Percentiles rank a stretch among this genome's conserved stretches.
These are phyloP conservation scores for Octomys mimax DNA, from an alignment of 2,797 vertebrate genomes.

Conservation along the genomic window DNA sequence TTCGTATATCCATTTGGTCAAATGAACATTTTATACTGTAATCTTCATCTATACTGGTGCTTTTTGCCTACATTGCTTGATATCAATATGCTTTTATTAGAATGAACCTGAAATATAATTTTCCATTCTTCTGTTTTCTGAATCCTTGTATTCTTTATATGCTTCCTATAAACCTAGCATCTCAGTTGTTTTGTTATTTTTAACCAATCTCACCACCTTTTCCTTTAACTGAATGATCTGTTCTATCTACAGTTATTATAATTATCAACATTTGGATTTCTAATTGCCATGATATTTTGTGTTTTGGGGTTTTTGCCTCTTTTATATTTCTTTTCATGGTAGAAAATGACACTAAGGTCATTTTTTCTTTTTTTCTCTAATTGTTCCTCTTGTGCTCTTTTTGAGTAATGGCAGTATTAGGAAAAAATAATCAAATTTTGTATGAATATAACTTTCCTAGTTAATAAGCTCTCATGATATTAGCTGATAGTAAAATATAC, in stretches of 20 bases:
- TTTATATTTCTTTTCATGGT: background rate
- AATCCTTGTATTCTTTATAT: slow-evolving; percentile 13
- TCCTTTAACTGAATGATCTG: slow-evolving; percentile 40
- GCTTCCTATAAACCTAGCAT: background rate
- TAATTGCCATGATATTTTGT: background rate
- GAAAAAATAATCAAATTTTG: slow-evolving; percentile 72
- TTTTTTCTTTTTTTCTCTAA: background rate
- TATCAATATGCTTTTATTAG: slow-evolving; percentile 30
- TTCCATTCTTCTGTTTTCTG: slow-evolving; percentile 8
- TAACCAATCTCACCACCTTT: slow-evolving; percentile 6
- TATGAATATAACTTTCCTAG: slow-evolving; percentile 41
- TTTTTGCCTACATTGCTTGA: slow-evolving; percentile 30
- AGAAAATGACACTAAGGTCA: background rate
- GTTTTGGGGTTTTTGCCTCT: background rate
- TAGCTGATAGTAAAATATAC: slow-evolving; percentile 56
- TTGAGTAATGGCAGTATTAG: slow-evolving; percentile 55
- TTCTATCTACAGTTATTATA: slow-evolving; percentile 58
- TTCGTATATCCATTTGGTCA: background rate
- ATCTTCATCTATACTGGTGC: background rate
- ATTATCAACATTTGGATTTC: slow-evolving; percentile 36
- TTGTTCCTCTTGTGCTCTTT: background rate
- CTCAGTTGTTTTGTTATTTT: background rate
- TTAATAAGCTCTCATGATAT: slow-evolving; percentile 66
- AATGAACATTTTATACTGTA: background rate
- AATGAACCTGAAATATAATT: slow-evolving; percentile 37